Base-by-base conservation (phyloP, 1,140 invertebrate genomes). In the Pentalonia nigronervosa region DNA sequence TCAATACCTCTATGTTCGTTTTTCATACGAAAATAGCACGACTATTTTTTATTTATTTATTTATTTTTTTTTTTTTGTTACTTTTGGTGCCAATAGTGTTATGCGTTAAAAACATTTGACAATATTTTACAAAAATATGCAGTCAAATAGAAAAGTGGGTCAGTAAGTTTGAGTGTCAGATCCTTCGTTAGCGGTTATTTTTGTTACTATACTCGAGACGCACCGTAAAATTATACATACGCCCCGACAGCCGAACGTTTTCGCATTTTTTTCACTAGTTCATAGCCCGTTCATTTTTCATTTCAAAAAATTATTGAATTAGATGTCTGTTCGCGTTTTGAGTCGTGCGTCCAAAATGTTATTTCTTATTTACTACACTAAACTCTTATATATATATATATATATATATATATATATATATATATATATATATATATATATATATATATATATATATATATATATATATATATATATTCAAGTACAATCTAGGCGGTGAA, bases 171-270 rank as follows among this genome's bases (percentile, higher is more conserved):
- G 48, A 53, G 87, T 89, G 87, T 89, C 87, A 89, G n/a, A 36
- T 89, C 48, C 3, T 89, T 89, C 48, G n/a, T 89, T 89, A 89
- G 87, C 21, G 7, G 87, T 89, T 89, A 89, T 89, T 89, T 89
- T 89, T 3, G 87, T 89, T 89, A 53, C 83, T 21, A 17, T 53
- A 53, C 34, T 50, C 9, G 47, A 34, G 48, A 89, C n/a, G 48
- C 30, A 76, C 8, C 4, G 48, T 89, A 25, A 89, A 89, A 89
- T 53, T 89, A 89, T 89, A 50, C 48, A 89, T 34, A 53, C 20
- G 20, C 47, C 20, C 2, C 23, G n/a, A 53, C 47, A 50, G n/a
- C n/a, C 25, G 87, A 53, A 89, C n/a, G n/a, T 89, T 89, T 89
- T 34, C n/a, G n/a, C 34, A 4, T 41, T 53, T 53, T 36, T 53